phyloP scores from a whole-genome alignment of 2,888 invertebrate species.

The Polylopha cassiicola region DNA sequence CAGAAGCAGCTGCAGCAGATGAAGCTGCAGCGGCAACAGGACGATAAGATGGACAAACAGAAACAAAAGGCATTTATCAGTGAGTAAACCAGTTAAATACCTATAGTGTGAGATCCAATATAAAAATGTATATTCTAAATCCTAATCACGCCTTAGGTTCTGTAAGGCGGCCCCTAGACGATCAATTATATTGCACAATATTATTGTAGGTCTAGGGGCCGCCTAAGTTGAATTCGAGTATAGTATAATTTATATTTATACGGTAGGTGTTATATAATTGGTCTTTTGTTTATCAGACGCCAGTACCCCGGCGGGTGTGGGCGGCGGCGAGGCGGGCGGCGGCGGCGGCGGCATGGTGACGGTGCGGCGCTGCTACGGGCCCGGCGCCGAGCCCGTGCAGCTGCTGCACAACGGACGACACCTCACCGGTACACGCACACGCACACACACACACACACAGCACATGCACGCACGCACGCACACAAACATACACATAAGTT shows the following conservation, averaged over 20 bases:
- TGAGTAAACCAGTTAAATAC: slow-evolving; percentile 28
- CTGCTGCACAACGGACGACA: slow-evolving; percentile 20
- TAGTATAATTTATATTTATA: no score
- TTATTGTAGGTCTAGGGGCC: no score
- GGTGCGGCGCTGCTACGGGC: slow-evolving; percentile 19
- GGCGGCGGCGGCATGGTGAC: slow-evolving; percentile 36
- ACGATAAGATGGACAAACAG: slow-evolving; percentile 35
- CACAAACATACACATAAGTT: no score
- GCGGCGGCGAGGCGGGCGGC: slow-evolving; percentile 21
- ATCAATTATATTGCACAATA: no score
- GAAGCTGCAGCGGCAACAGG: slow-evolving; percentile 24
- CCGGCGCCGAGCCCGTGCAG: slow-evolving; percentile 11
- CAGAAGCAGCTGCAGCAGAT: slow-evolving; percentile 24
- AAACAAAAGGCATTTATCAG: slow-evolving; percentile 32
- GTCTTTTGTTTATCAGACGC: no score
- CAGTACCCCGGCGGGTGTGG: not conserved
- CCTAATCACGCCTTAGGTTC: no score
- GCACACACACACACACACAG: slow-evolving; percentile 7
- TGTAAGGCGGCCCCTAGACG: no score
- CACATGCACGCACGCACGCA: no score
- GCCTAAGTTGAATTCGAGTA: no score
- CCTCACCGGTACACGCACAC: slow-evolving; percentile 19
- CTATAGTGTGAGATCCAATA: not conserved
- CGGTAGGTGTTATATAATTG: no score
- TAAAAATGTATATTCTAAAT: no score